Base-by-base conservation (phyloP, 2,888 invertebrate genomes). In the Drosophila mercatorum region DNA sequence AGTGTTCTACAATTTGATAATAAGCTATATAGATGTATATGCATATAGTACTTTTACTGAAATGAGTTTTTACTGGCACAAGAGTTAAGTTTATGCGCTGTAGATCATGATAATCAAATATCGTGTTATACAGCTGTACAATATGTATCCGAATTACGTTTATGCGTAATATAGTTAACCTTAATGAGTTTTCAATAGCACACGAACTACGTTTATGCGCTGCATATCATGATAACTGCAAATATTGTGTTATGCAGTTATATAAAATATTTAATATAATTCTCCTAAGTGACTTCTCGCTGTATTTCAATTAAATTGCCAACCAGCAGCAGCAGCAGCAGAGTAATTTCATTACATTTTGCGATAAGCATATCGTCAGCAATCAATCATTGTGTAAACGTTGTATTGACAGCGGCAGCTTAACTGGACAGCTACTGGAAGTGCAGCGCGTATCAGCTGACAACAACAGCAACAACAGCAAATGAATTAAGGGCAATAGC, bases 401-500 rank as follows among this genome's bases (percentile, higher is more conserved):
- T 67, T 47, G 46, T 44, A 66, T 38, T 7, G 36, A 60, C 40
- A 55, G 46, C 2, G 12, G 44, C 28, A 57, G 22, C 43, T 49
- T 28, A 72, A 12, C 56, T 47, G 43, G 28, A 41, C 49, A 49
- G 44, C 75, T 51, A 47, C 55, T 61, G 55, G 34, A 55, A 66
- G 47, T 43, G 51, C 67, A 56, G 46, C 71, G 69, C 53, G 41
- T 80, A 70, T 79, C 78, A 73, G 73, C 73, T 80, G 14, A 46
- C 46, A 70, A 51, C 53, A 57, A 57, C 71, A 61, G 79, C 78
- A 62, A 69, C 75, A n/a, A n/a, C n/a, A n/a, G n/a, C n/a, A n/a
- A n/a, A n/a, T 75, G 72, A 79, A 79, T 79, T 70, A 73, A 58
- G 80, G 67, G 61, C 73, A 79, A 79, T 75, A 69, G 79, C 78